phyloP scores from a whole-genome alignment of 2,113 vertebrate species.

The Ceyx melanurus region DNA sequence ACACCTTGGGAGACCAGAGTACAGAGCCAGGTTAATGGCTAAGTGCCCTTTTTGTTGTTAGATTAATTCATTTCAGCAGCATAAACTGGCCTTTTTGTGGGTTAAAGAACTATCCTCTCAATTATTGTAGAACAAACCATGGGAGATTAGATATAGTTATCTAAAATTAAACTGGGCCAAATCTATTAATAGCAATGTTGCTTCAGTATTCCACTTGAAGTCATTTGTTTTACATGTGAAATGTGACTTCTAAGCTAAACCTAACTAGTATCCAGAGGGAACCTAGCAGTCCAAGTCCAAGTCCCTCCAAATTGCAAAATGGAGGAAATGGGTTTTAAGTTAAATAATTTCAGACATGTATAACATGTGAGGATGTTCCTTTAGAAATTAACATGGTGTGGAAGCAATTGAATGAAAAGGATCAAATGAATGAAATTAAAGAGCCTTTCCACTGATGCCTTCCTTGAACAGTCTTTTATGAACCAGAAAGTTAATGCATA shows the following conservation, averaged over 20 bases:
- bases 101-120: background rate
- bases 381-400: background rate
- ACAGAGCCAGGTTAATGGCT: background rate
- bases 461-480: constrained; percentile 2
- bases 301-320: background rate
- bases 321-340: background rate
- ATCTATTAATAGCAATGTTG: background rate
- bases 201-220: background rate
- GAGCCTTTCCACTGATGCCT: background rate
- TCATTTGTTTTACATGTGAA: background rate
- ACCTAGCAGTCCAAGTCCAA: background rate
- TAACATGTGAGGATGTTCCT: background rate
- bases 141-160: background rate
- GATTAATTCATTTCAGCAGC: background rate
- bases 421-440: background rate
- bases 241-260: background rate
- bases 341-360: background rate
- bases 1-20: background rate
- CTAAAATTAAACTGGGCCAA: background rate
- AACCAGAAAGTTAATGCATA: background rate
- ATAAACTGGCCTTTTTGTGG: background rate
- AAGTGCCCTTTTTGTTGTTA: background rate
- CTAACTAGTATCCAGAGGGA: background rate
- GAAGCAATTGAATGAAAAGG: background rate
- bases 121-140: background rate